Conservation (phyloP, 2,797 vertebrate species). For the Ibycter americanus region DNA sequence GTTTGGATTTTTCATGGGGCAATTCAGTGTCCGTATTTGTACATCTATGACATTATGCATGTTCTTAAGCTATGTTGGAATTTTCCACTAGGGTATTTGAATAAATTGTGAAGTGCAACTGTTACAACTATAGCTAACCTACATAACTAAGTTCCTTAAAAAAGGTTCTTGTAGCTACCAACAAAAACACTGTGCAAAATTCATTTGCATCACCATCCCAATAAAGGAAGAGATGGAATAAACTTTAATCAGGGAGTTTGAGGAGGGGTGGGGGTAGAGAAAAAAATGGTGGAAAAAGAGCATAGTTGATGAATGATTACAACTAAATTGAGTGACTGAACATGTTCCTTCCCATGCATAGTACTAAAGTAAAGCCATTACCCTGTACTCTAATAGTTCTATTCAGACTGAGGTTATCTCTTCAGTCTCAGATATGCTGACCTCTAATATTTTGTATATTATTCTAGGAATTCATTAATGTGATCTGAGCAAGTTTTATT, state of each 20-base stretch:
- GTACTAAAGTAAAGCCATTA: neutral
- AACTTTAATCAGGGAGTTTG: neutral
- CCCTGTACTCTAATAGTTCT: neutral
- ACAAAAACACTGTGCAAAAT: neutral
- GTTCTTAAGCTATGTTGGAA: neutral
- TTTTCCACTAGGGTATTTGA: neutral
- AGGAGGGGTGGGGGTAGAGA: neutral
- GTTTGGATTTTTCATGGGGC: neutral
- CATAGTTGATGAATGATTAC: neutral
- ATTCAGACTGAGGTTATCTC: neutral
- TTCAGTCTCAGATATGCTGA: neutral
- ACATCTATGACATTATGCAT: neutral
- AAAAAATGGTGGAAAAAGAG: neutral
- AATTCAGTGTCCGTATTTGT: neutral
- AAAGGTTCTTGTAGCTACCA: neutral
- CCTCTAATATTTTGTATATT: neutral
- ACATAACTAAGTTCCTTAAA: neutral
- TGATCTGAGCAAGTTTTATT: neutral
- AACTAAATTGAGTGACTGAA: neutral
- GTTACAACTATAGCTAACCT: neutral
- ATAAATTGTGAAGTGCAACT: neutral
- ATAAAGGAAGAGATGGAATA: neutral
- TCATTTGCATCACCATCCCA: neutral
- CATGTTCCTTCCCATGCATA: neutral
- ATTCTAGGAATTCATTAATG: neutral